Conservation (phyloP, 2,797 vertebrate genomes). For the Lepus townsendii region DNA sequence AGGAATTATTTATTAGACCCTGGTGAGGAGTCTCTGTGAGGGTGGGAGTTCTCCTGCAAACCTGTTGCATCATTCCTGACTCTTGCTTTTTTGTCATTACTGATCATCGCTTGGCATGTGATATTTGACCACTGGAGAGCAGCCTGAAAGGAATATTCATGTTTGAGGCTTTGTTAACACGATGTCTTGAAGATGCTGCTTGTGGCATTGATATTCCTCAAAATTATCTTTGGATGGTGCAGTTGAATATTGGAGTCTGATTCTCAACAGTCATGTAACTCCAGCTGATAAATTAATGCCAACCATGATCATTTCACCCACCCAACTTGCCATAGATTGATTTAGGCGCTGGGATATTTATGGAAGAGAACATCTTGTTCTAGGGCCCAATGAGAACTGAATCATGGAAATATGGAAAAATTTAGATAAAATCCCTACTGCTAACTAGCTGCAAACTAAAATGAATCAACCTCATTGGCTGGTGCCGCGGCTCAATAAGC, state of each 20-base stretch:
- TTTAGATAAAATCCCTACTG: not conserved
- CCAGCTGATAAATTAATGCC: not conserved
- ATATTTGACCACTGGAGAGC: not conserved
- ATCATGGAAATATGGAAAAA: not conserved
- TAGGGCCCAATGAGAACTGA: not conserved
- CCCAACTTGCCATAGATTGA: not conserved
- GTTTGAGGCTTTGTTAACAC: not conserved
- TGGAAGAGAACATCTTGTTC: not conserved
- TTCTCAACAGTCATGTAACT: not conserved
- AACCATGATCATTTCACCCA: not conserved
- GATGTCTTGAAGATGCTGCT: not conserved
- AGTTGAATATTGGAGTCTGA: not conserved
- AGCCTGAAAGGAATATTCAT: not conserved
- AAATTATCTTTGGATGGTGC: not conserved
- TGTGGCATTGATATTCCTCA: not conserved
- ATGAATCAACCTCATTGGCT: not conserved
- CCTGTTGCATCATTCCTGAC: not conserved
- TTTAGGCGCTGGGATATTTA: not conserved
- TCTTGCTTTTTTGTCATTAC: not conserved
- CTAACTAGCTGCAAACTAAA: not conserved
- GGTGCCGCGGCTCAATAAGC: too few species aligned
- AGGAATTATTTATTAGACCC: not conserved
- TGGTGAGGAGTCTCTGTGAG: not conserved
- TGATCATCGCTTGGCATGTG: not conserved
- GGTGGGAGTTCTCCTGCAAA: not conserved